These are phyloP conservation scores for Cephus runcator DNA, from an alignment of 2,888 invertebrate genomes.

Conservation along the genomic window DNA sequence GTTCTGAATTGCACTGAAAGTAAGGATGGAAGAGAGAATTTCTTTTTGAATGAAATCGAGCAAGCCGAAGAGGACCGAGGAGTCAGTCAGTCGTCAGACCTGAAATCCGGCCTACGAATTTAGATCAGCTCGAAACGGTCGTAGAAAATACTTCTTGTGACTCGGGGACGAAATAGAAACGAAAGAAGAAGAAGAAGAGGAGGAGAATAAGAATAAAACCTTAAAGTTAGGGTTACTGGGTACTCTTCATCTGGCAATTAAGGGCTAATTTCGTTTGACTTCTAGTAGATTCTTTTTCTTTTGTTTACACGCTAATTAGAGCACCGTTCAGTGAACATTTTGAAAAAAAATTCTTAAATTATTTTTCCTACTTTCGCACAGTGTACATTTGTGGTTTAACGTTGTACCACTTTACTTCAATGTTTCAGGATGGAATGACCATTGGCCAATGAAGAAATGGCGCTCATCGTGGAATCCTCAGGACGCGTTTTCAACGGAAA, in stretches of 20 bases:
- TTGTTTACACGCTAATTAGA: not conserved
- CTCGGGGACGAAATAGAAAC: too few species aligned
- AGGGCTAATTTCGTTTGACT: not conserved
- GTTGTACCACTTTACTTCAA: not conserved
- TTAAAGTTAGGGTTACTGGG: not conserved
- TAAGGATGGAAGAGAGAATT: not conserved
- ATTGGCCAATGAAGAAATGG: slow-evolving; percentile 41
- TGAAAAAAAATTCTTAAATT: not conserved
- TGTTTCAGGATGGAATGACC: slow-evolving; percentile 26
- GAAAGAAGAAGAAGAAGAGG: not conserved
- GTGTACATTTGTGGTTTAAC: not conserved
- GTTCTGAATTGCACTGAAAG: too few species aligned
- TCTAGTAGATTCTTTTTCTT: not conserved
- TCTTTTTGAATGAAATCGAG: slow-evolving; percentile 3
- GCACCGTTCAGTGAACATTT: not conserved
- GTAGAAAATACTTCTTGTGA: slow-evolving; percentile 25
- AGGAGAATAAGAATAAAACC: not conserved
- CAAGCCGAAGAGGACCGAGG: not conserved
- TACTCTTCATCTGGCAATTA: not conserved
- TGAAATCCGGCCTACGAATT: slow-evolving; percentile 58
- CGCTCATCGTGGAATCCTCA: slow-evolving; percentile 53
- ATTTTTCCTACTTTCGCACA: not conserved
- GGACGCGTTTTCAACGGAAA: slow-evolving; percentile 58
- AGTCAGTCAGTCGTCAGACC: slow-evolving; percentile 47
- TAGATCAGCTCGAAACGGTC: slow-evolving; percentile 39